Evolutionary conservation across 2,797 vertebrate genomes (phyloP).

Genomic region (Limosa lapponica): DNA sequence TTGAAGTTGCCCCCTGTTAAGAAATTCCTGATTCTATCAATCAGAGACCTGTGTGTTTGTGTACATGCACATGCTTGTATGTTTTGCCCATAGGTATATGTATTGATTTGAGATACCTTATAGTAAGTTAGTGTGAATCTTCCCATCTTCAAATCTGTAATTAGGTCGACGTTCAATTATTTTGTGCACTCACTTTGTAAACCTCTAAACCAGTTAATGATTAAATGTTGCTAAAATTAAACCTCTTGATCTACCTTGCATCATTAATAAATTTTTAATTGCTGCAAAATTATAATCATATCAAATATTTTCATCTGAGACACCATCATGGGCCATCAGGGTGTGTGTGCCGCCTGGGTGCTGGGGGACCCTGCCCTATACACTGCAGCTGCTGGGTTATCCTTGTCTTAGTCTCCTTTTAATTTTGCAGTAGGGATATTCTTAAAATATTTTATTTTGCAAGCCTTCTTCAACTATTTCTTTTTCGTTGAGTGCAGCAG

Average conservation of each 20-base stretch:
- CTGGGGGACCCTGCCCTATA: background rate
- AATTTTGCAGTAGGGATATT: background rate
- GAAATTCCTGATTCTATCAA: background rate
- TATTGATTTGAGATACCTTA: background rate
- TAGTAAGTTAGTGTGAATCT: background rate
- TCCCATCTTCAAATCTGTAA: background rate
- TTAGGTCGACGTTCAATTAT: background rate
- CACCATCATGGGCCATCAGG: background rate
- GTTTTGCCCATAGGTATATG: background rate
- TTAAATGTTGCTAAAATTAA: background rate
- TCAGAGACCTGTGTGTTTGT: background rate
- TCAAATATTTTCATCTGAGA: background rate
- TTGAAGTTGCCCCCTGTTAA: background rate
- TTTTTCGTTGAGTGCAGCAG: background rate
- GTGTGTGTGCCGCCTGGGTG: accelerated
- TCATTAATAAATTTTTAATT: background rate
- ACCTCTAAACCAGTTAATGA: background rate
- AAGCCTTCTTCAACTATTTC: background rate
- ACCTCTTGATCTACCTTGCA: background rate
- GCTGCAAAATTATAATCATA: background rate
- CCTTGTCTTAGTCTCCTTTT: background rate
- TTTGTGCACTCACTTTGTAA: background rate
- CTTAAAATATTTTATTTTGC: background rate
- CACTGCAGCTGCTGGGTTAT: background rate
- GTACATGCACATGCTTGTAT: background rate